Evolutionary conservation across 2,888 invertebrate species (phyloP), one percentile per base, ranked within the genome.

Genomic region (Lucinisca nassula): DNA sequence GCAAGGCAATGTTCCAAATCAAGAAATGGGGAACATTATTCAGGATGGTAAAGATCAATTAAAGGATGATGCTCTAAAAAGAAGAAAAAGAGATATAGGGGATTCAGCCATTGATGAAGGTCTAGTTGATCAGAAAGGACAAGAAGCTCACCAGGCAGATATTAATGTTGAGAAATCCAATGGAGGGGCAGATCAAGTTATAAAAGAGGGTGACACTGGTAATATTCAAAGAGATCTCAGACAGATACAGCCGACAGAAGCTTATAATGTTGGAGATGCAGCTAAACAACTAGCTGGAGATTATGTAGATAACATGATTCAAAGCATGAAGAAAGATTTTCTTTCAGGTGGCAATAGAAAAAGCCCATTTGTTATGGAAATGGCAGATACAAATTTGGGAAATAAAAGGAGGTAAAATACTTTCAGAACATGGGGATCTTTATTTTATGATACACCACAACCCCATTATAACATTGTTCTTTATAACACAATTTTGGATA

Each of bases 221-320:
- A 67, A 32, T 67, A 21, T 55, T 17, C 84, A 84, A 27, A 79
- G 79, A 76, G 84, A 84, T 17, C 40, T 84, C 17, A 79, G 75
- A 70, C 79, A 78, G 70, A 40, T 79, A 4, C 0, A 35, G 10
- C 17, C 30, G 14, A 10, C 35, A 35, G 40, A 27, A n/a, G 73
- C 27, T 40, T 27, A 40, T 12, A 12, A 27, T 35, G 70, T 24
- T 70, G 51, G 8, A 67, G 21, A 55, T 55, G 55, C 51, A 14
- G 12, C 21, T 38, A 72, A 72, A 6, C 55, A 73, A 27, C 6
- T 35, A n/a, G n/a, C n/a, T n/a, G 8, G 24, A 1, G 38, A 75
- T 76, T 51, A 77, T 38, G 51, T 67, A 35, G 70, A 76, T 72
- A 58, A 73, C 35, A 27, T 70, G n/a, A 51, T 83, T 17, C 32